phyloP scores from a whole-genome alignment of 2,888 invertebrate genomes.

The Polyommatus iphigenia region DNA sequence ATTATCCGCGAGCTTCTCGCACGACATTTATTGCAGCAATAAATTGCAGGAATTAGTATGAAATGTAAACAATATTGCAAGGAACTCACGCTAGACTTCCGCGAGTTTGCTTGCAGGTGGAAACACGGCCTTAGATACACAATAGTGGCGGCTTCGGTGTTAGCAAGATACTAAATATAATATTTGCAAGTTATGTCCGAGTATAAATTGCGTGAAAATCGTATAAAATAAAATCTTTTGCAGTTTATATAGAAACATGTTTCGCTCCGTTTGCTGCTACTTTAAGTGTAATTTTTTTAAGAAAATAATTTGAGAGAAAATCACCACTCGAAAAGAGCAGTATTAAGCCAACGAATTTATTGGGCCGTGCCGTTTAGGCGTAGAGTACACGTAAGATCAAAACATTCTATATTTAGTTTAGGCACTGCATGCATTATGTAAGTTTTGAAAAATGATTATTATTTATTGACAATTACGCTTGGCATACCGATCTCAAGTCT shows the following conservation, averaged over 20 bases:
- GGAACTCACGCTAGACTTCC: too few relatives aligned
- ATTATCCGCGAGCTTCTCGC: too few relatives aligned
- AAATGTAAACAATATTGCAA: too few relatives aligned
- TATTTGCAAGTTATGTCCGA: background rate
- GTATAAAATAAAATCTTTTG: background rate
- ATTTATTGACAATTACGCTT: background rate
- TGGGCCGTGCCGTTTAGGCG: background rate
- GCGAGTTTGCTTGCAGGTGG: too few relatives aligned
- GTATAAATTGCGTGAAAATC: background rate
- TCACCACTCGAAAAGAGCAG: background rate
- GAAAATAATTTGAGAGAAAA: too few relatives aligned
- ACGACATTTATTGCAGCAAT: too few relatives aligned
- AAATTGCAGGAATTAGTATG: too few relatives aligned
- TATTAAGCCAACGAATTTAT: background rate
- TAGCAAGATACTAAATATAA: background rate
- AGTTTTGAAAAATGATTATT: background rate
- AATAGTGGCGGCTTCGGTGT: background rate
- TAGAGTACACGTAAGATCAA: background rate
- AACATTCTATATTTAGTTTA: background rate
- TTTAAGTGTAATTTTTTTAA: too few relatives aligned
- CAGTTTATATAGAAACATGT: background rate
- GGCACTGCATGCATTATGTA: background rate
- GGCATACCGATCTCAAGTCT: too few relatives aligned
- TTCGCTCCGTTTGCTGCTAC: background rate
- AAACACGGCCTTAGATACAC: too few relatives aligned